These are phyloP conservation scores for Ernsta delagoae DNA, from an alignment of 2,888 invertebrate species.

Conservation along the genomic window DNA sequence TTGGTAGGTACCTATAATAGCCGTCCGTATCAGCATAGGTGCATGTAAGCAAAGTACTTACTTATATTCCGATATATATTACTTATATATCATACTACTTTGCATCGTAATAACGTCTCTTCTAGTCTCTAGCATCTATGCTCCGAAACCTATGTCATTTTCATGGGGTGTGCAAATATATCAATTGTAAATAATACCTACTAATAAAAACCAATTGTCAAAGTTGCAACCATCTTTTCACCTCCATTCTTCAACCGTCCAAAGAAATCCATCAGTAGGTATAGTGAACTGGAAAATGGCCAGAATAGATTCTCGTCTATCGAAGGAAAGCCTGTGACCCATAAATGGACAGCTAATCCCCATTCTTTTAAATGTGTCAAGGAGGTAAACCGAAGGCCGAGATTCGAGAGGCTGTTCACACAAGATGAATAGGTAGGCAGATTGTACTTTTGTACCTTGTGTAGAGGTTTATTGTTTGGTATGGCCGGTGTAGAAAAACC, in stretches of 20 bases:
- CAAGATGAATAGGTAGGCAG: neutral
- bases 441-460: neutral
- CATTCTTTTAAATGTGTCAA: slow-evolving; percentile 35
- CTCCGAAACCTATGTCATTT: too few relatives aligned
- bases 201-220: too few relatives aligned
- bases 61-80: too few relatives aligned
- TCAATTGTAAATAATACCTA: too few relatives aligned
- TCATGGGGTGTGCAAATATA: too few relatives aligned
- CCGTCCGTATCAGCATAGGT: too few relatives aligned
- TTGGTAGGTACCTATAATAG: too few relatives aligned
- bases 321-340: slow-evolving; percentile 22
- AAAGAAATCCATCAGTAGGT: neutral
- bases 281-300: neutral
- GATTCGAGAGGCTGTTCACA: slow-evolving; percentile 12
- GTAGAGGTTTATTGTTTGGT: neutral
- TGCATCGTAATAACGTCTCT: too few relatives aligned
- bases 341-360: slow-evolving; percentile 31
- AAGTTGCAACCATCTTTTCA: neutral
- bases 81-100: too few relatives aligned
- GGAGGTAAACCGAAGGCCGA: slow-evolving; percentile 34
- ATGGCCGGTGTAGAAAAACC: too few relatives aligned
- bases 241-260: neutral
- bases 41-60: too few relatives aligned
- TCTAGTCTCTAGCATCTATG: too few relatives aligned
- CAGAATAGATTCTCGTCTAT: neutral